These are phyloP conservation scores for Amphipyra berbera DNA, from an alignment of 2,888 invertebrate species.

Conservation along the genomic window DNA sequence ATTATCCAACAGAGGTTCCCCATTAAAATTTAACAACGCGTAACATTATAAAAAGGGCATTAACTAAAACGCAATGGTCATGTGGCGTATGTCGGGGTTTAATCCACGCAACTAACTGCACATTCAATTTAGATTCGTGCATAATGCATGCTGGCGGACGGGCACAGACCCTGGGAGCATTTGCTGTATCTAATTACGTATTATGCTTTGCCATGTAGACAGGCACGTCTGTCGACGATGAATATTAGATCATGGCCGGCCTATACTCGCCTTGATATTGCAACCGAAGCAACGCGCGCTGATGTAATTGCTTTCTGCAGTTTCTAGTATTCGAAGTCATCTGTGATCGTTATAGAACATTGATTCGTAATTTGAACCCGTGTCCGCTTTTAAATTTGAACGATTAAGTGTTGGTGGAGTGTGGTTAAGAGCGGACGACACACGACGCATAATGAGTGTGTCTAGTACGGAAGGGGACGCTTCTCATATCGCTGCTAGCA, in stretches of 20 bases:
- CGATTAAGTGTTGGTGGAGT: slow-evolving; percentile 61
- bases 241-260: slow-evolving; percentile 85
- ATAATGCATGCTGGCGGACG: slow-evolving; percentile 82
- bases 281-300: slow-evolving; percentile 66
- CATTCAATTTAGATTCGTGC: slow-evolving; percentile 87
- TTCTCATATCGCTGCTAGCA: slow-evolving; percentile 22
- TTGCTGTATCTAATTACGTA: slow-evolving; percentile 88
- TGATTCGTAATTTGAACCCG: slow-evolving; percentile 19
- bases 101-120: slow-evolving; percentile 83
- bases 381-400: slow-evolving; percentile 58
- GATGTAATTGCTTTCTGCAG: slow-evolving; percentile 73
- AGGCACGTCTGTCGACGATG: slow-evolving; percentile 83
- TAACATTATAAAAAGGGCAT: slow-evolving; percentile 57
- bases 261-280: slow-evolving; percentile 75
- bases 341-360: slow-evolving; percentile 21
- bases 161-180: slow-evolving; percentile 78
- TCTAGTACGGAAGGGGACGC: slow-evolving; percentile 28
- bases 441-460: slow-evolving; percentile 72
- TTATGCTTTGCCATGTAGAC: slow-evolving; percentile 86
- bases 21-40: slow-evolving; percentile 38
- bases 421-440: slow-evolving; percentile 65
- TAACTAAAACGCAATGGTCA: slow-evolving; percentile 61
- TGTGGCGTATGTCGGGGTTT: slow-evolving; percentile 66
- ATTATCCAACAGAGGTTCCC: slow-evolving; percentile 9
- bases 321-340: slow-evolving; percentile 30